Base-by-base conservation (phyloP, 2,888 invertebrate species). In the Acanthacorydalis orientalis region DNA sequence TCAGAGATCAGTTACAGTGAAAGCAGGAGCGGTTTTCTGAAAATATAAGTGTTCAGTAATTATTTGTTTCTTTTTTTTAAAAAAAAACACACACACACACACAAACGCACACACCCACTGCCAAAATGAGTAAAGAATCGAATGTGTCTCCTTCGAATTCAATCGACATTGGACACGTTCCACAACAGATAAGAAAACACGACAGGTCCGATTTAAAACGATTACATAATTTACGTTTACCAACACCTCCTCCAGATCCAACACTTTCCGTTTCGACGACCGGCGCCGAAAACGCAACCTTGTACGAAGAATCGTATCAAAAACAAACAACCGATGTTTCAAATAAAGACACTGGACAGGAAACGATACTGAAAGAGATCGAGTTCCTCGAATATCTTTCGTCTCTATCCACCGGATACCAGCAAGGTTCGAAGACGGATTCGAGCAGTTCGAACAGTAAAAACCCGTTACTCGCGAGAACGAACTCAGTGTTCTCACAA, bases 401-500 rank as follows among this genome's bases (percentile, higher is more conserved):
- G 48, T 60, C 63, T 11, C 54, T 68, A 37, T 64, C 67, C 42
- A 59, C 53, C 32, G 33, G 52, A 48, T n/a, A 50, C 44, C 42
- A 49, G 46, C 45, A 55, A 55, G n/a, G 31, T 16, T 31, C 43
- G 40, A 43, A 43, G 33, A 32, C 45, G 37, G 10, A 46, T 52
- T 48, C 34, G 48, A 49, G n/a, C 31, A 35, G 8, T 41, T 7
- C 44, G 32, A 46, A 41, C 32, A 41, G 9, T 48, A 56, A 23
- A n/a, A 33, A 47, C 7, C 68, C 69, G 4, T 56, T 72, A 4
- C 73, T 75, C 11, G 67, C 64, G 49, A 68, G 76, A 7, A 71
- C 76, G 0, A 73, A 67, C 47, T 69, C 74, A 11, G 63, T 72
- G 3, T 77, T 78, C 42, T 63, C 69, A 3, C 72, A 68, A 33